phyloP scores from a whole-genome alignment of 2,113 vertebrate genomes.

The Scomber colias region DNA sequence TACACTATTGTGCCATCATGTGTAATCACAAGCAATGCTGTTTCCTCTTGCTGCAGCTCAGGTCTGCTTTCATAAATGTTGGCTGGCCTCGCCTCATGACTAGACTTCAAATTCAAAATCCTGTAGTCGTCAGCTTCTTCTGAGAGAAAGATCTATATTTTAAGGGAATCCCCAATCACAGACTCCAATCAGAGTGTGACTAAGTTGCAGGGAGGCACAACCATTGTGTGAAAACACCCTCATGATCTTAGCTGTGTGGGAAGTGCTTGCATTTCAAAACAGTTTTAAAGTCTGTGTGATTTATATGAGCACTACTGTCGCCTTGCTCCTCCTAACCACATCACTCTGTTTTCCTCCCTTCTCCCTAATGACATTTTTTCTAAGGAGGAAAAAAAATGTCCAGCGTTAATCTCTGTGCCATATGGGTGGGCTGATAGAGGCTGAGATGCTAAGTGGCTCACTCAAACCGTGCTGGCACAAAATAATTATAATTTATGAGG shows the following conservation, averaged over 20 bases:
- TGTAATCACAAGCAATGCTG: constrained; percentile 18
- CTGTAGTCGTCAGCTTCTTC: neutral
- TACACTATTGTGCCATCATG: neutral
- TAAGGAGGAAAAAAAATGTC: constrained; percentile 43
- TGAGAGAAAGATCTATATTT: constrained; percentile 1
- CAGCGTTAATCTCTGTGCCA: constrained; percentile 75
- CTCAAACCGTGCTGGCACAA: constrained; percentile 75
- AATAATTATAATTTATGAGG: constrained; percentile 84
- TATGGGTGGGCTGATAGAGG: constrained; percentile 83
- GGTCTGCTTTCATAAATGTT: constrained; percentile 11
- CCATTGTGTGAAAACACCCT: neutral
- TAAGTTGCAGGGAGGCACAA: neutral
- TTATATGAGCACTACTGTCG: constrained; percentile 29
- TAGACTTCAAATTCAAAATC: neutral
- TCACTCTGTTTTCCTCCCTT: constrained; percentile 47
- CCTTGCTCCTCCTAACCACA: constrained; percentile 22
- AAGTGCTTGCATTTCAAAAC: constrained; percentile 1
- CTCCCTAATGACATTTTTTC: constrained; percentile 62
- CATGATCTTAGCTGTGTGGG: neutral
- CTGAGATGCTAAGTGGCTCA: constrained; percentile 78
- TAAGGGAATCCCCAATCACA: neutral
- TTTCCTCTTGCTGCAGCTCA: constrained; percentile 19
- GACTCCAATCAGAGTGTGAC: neutral
- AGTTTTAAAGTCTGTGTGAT: constrained; percentile 31
- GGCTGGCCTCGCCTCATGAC: neutral